phyloP scores from a whole-genome alignment of 2,113 vertebrate species.

The Etheostoma cragini region DNA sequence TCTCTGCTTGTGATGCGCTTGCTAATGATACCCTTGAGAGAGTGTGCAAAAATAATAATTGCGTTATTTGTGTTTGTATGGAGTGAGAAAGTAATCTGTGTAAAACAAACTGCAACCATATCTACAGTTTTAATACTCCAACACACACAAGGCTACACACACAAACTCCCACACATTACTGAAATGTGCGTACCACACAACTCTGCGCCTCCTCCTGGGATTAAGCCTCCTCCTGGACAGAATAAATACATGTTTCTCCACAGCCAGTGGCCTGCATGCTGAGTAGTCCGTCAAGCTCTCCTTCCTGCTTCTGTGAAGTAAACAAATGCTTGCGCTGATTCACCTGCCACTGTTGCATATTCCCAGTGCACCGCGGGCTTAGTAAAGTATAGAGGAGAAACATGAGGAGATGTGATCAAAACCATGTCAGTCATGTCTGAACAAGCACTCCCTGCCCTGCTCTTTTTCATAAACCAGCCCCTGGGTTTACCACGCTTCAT shows the following conservation, averaged over 20 bases:
- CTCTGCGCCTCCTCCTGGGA: conserved; percentile 52
- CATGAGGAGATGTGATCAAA: conserved; percentile 68
- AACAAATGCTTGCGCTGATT: conserved; percentile 73
- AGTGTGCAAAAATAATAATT: conserved; percentile 26
- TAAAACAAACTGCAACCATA: neutral
- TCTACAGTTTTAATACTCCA: neutral
- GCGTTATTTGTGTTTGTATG: conserved; percentile 3
- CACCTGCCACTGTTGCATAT: conserved; percentile 74
- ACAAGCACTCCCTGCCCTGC: conserved; percentile 46
- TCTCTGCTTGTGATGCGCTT: conserved; percentile 24
- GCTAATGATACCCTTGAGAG: conserved; percentile 34
- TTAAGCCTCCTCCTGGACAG: conserved; percentile 57
- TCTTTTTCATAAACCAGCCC: conserved; percentile 18
- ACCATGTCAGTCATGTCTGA: conserved; percentile 57
- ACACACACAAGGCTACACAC: neutral
- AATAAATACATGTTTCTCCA: conserved; percentile 70
- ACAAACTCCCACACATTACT: neutral
- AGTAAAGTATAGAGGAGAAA: conserved; percentile 58
- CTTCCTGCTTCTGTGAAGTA: conserved; percentile 62
- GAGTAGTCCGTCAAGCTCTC: conserved; percentile 65
- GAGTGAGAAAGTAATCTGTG: conserved; percentile 13
- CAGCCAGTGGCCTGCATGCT: conserved; percentile 67
- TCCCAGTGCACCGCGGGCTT: conserved; percentile 62
- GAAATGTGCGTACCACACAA: conserved; percentile 5
- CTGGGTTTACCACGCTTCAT: conserved; percentile 37